These are phyloP conservation scores for Phortica variegata DNA, from an alignment of 1,140 invertebrate genomes.

Conservation along the genomic window DNA sequence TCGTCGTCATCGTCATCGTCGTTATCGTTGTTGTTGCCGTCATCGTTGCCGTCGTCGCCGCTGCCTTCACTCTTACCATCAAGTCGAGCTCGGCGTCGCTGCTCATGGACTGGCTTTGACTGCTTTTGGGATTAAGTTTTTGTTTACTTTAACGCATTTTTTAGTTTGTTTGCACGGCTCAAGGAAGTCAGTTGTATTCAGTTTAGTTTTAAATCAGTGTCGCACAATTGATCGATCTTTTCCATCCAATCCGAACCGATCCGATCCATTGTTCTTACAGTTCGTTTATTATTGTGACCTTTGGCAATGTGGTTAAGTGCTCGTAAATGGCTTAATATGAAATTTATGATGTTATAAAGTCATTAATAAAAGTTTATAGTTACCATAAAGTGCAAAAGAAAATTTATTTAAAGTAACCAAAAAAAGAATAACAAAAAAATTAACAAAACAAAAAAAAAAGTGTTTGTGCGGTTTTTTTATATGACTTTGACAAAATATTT, in stretches of 20 bases:
- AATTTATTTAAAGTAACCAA: neutral
- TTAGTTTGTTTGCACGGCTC: slow-evolving; percentile 53
- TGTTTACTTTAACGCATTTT: slow-evolving; percentile 52
- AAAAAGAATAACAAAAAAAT: too few species aligned
- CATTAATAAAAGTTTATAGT: neutral
- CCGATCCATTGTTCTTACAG: too few species aligned
- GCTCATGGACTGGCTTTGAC: slow-evolving; percentile 21
- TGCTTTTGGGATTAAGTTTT: slow-evolving; percentile 56
- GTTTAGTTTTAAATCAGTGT: too few species aligned
- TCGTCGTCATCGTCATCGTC: neutral
- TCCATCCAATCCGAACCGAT: too few species aligned
- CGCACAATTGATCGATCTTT: too few species aligned
- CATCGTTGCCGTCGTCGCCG: slow-evolving; percentile 11
- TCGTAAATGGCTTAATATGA: slow-evolving; percentile 41
- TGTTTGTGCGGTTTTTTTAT: too few species aligned
- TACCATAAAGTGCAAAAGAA: neutral
- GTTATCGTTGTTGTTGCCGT: slow-evolving; percentile 5
- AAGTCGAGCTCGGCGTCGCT: neutral
- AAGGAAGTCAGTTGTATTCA: slow-evolving; percentile 46
- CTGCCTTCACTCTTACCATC: too few species aligned
- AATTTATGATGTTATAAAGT: too few species aligned
- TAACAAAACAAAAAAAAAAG: too few species aligned
- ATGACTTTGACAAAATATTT: too few species aligned
- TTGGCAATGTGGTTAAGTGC: too few species aligned
- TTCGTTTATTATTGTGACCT: too few species aligned